phyloP scores from a whole-genome alignment of 2,797 vertebrate species.

The Yasuhikotakia modesta region DNA sequence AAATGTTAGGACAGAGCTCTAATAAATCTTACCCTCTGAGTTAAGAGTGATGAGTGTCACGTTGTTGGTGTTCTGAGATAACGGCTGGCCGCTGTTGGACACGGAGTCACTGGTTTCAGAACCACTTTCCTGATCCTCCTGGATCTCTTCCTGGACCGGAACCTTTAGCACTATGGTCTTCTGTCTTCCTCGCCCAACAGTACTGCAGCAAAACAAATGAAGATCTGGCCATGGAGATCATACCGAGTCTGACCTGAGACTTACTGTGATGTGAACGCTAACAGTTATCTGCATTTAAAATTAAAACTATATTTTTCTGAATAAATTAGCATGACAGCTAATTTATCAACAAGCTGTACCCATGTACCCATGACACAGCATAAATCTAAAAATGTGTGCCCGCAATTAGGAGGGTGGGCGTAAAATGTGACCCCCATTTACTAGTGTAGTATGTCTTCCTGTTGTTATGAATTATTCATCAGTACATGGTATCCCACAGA shows the following conservation, averaged over 20 bases:
- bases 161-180: constrained; percentile 98
- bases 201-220: constrained; percentile 68
- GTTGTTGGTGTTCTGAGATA: constrained; percentile 86
- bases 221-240: background rate
- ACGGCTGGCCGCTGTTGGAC: constrained; percentile 87
- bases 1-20: too few species aligned
- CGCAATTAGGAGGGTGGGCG: too few species aligned
- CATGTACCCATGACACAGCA: too few species aligned
- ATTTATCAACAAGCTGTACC: background rate
- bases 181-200: constrained; percentile 87
- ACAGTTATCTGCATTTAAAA: background rate
- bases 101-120: constrained; percentile 95
- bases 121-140: constrained; percentile 94
- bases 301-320: too few species aligned
- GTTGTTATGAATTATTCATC: too few species aligned
- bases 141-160: constrained; percentile 89
- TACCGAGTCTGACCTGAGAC: background rate
- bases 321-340: background rate
- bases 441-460: too few species aligned
- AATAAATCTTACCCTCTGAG: constrained; percentile 85
- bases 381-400: too few species aligned
- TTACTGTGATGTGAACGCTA: background rate
- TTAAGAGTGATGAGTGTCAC: constrained; percentile 98
- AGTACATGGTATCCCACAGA: too few species aligned
- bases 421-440: too few species aligned